Evolutionary conservation across 2,113 vertebrate genomes (phyloP).

Genomic region (crab-eating macaque (Macaca fascicularis)): T2T-MFA8v1.1 NC_088390.1:61485501-61486000

Average conservation of each 20-base stretch:
- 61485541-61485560: not conserved
- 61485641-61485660: not conserved
- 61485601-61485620: not conserved
- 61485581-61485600: slow-evolving; percentile 2
- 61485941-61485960: not conserved
- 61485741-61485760: slow-evolving; percentile 92
- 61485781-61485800: slow-evolving; percentile 98
- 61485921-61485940: slow-evolving; percentile 43
- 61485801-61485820: slow-evolving; percentile 96
- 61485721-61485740: slow-evolving; percentile 90
- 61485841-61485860: slow-evolving; percentile 96
- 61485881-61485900: slow-evolving; percentile 56
- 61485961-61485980: not conserved
- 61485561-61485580: not conserved
- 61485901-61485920: slow-evolving; percentile 35
- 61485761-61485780: slow-evolving; percentile 94
- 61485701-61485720: slow-evolving; percentile 98
- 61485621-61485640: not conserved
- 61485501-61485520: slow-evolving; percentile 95
- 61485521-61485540: slow-evolving; percentile 93
- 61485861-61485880: slow-evolving; percentile 95
- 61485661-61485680: slow-evolving; percentile 90
- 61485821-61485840: slow-evolving; percentile 94
- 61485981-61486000: slow-evolving; percentile 92
- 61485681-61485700: slow-evolving; percentile 94